A percentile compares a stretch with the other conserved stretches of the same genome.
phyloP scores from a whole-genome alignment of 2,797 vertebrate species.

The Enteromius anoplus region DNA sequence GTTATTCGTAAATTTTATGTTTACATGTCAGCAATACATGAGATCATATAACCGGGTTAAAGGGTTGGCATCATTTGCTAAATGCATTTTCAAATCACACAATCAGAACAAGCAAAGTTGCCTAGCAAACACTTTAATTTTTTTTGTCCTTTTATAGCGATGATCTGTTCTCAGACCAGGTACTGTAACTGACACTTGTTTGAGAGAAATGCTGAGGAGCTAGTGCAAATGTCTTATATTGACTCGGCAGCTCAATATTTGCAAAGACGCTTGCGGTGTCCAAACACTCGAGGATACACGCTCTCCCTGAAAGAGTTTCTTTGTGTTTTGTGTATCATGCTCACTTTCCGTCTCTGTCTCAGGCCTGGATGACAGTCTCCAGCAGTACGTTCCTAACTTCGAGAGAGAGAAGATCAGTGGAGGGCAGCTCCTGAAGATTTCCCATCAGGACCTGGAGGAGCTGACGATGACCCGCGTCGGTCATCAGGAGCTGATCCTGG shows the following conservation, averaged over 20 bases:
- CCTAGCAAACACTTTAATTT: slow-evolving; percentile 1
- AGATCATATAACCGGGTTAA: neutral
- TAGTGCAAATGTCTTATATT: slow-evolving; percentile 51
- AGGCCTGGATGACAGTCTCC: slow-evolving; percentile 93
- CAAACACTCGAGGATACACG: slow-evolving; percentile 33
- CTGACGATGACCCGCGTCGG: slow-evolving; percentile 87
- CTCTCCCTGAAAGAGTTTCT: slow-evolving; percentile 56
- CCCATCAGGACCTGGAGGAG: slow-evolving; percentile 90
- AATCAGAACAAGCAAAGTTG: neutral
- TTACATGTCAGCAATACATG: neutral
- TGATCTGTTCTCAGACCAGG: neutral
- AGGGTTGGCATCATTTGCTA: neutral
- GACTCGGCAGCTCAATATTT: slow-evolving; percentile 48
- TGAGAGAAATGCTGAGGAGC: slow-evolving; percentile 40
- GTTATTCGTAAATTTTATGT: neutral
- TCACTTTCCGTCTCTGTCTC: slow-evolving; percentile 32
- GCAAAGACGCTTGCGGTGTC: slow-evolving; percentile 47
- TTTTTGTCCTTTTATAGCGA: neutral
- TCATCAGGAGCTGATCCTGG: slow-evolving; percentile 93
- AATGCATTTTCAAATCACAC: neutral
- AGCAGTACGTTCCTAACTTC: slow-evolving; percentile 87
- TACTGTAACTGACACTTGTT: neutral
- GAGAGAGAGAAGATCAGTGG: slow-evolving; percentile 89
- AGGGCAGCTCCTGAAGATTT: slow-evolving; percentile 86
- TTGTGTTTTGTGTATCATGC: slow-evolving; percentile 47